Base-by-base conservation (phyloP, 2,888 invertebrate species). In the Eumerus sabulonum region DNA sequence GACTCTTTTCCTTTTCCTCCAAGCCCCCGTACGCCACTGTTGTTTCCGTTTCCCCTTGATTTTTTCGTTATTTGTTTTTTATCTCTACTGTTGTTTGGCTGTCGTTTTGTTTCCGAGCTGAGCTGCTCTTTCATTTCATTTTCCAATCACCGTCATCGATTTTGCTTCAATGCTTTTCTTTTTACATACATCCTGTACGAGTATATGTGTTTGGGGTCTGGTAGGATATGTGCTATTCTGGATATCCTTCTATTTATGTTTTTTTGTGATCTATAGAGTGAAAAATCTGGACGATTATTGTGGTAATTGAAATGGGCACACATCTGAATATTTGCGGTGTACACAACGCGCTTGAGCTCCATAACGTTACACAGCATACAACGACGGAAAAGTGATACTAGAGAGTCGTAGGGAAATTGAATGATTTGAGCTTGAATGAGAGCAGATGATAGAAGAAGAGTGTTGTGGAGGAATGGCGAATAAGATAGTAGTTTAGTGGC, bases 201-300 rank as follows among this genome's bases (percentile, higher is more conserved):
- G 11, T 1, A 45, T 4, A 11, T 50, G 5, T 18, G 38, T 18
- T 27, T 40, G 53, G n/a, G 36, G 19, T 54, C 47, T 66, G 48
- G 63, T 62, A 42, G 62, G 18, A 54, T 70, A 42, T 59, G 47
- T 76, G 59, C 40, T 66, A 7, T 27, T 27, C n/a, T 12, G 45
- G 63, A 50, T 12, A 53, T 62, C 42, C 18, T 62, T 62, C 60
- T 60, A 45, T 67, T 66, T n/a, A n/a, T n/a, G n/a, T n/a, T 45
- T 50, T 18, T 18, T 47, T 17, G 36, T 54, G 74, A 59, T 68
- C 45, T 42, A 51, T 73, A 59, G 59, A 64, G 79, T 79, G 68
- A 68, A 79, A 79, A 79, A 79, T 79, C 79, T 79, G 79, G 74
- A 79, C 74, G 74, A 79, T 79, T 79, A 79, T 79, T 79, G 79